phyloP scores from a whole-genome alignment of 2,797 vertebrate species.

The Leptodactylus fallax region DNA sequence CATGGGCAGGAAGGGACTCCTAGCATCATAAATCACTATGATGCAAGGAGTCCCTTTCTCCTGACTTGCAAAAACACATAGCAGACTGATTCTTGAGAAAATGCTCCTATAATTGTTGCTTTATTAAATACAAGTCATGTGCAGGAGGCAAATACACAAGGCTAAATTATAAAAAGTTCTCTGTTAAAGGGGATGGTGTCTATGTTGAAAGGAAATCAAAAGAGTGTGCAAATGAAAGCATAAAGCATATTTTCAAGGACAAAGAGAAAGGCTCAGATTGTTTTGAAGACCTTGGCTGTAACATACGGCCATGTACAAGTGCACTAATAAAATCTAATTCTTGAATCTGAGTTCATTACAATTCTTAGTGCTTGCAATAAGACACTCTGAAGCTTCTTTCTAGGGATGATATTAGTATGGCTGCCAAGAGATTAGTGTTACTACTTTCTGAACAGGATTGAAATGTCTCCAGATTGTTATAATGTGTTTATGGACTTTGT shows the following conservation, averaged over 20 bases:
- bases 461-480: background rate
- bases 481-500: background rate
- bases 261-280: slow-evolving; percentile 1
- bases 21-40: no score
- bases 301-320: slow-evolving; percentile 20
- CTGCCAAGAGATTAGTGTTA: background rate
- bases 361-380: background rate
- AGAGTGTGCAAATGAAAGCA: background rate
- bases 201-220: slow-evolving; percentile 9
- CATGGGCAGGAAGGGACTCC: no score
- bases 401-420: background rate
- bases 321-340: background rate
- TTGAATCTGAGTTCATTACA: background rate
- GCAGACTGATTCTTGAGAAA: no score
- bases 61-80: no score
- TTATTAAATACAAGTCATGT: no score
- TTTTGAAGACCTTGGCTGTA: slow-evolving; percentile 40
- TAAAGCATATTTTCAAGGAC: slow-evolving; percentile 40
- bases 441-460: no score
- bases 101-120: no score
- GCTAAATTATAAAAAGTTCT: no score
- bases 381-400: background rate
- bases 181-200: background rate
- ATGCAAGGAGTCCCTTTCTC: no score
- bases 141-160: no score